Evolutionary conservation across 1,140 invertebrate species (phyloP), one percentile per base, ranked within the genome.

Genomic region (Pseudomyrmex sp.): DNA sequence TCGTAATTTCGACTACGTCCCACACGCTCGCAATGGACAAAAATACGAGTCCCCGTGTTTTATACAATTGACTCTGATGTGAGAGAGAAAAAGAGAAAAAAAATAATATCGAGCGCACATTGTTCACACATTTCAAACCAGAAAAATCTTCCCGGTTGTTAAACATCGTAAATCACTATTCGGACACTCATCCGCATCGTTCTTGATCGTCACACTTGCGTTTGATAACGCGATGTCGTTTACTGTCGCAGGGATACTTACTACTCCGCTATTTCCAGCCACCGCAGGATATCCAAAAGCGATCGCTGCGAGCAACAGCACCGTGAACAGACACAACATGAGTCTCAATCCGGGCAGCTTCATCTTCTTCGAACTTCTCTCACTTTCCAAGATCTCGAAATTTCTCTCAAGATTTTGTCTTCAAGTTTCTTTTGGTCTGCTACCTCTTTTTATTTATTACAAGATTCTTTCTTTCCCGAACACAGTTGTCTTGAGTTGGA

Each of bases 211-310:
- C 15, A 3, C 20, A 56, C 58, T 2, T 26, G 26, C 26, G 3
- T 26, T 26, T 3, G 44, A 72, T 9, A 7, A 26, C 35, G 7
- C 15, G 50, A 26, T 52, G 15, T 10, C 46, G 12, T 48, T 15
- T 46, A 59, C 20, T 18, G 18, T 52, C 50, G 50, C 1, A 62
- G 9, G 74, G 65, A 80, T 82, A 93, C 93, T 92, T 85, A 94
- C 93, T 84, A 91, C 90, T 84, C 93, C 93, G 20, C 92, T 91
- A 85, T 92, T 91, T 50, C 92, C 92, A 18, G 92, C 35, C 35
- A 35, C 35, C 35, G 35, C 91, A 62, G 93, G 92, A 85, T 89
- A 90, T 79, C 89, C 93, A 26, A 83, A 82, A 1, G 88, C 82
- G 13, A 85, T 72, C 62, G 69, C 73, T 61, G 73, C 75, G 56